phyloP scores from a whole-genome alignment of 1,140 invertebrate genomes.

The Drosophila sp. region DNA sequence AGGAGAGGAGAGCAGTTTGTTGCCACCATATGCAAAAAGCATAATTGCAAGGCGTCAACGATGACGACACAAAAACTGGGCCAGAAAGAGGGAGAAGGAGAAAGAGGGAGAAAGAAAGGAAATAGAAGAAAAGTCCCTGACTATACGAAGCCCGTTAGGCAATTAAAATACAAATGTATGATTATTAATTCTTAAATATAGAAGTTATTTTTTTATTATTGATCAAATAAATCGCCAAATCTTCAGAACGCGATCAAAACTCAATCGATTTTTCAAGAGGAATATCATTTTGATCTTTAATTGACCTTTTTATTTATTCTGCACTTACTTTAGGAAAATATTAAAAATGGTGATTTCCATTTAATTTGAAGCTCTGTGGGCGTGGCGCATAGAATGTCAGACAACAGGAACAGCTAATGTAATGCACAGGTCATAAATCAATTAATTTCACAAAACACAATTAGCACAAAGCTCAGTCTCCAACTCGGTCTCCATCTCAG shows the following conservation, averaged over 20 bases:
- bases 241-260: no score
- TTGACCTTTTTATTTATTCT: no score
- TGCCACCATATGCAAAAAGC: slow-evolving; percentile 42
- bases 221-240: no score
- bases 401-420: slow-evolving; percentile 8
- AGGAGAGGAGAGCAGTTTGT: background rate
- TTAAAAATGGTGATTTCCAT: no score
- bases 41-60: slow-evolving; percentile 71
- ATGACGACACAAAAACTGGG: slow-evolving; percentile 28
- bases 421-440: slow-evolving; percentile 69
- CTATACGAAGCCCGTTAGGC: no score
- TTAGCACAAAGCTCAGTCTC: slow-evolving; percentile 48
- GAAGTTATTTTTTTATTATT: no score
- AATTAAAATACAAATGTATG: no score
- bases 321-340: no score
- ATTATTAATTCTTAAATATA: no score
- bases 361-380: background rate
- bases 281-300: no score
- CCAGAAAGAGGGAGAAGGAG: slow-evolving; percentile 2
- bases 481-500: background rate
- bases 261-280: no score
- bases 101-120: background rate
- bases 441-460: slow-evolving; percentile 74
- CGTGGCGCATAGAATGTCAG: slow-evolving; percentile 6
- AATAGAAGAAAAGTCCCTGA: no score